Evolutionary conservation across 1,140 invertebrate species (phyloP), one percentile per base, ranked within the genome.

Genomic region (Stratiolaelaps scimitus): DNA sequence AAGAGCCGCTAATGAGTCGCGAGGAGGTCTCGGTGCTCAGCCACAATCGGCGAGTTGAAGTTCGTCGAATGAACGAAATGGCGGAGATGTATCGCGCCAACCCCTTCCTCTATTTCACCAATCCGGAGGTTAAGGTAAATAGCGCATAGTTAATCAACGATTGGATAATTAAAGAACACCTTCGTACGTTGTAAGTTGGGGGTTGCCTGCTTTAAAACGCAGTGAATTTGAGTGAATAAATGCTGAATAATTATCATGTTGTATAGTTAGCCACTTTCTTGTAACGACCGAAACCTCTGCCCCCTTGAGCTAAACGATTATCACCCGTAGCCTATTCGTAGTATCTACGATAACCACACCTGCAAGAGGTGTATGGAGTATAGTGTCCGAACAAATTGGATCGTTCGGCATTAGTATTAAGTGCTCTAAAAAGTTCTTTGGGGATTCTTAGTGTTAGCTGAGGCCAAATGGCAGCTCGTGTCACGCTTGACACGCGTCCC

Each of bases 111-210:
- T 94, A 93, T 77, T 80, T 96, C 75, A 84, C 90, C 83, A 92
- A 89, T 86, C 91, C 92, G 71, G 85, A 89, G 81, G 86, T 98
- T 71, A 93, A 92, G 88, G 93, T 98, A 80, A 81, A 79, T 78
- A n/a, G n/a, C n/a, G n/a, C n/a, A 26, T 10, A 20, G 23, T 19
- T 2, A 20, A 65, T 15, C 19, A 13, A 29, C 19, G 23, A 15
- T 64, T 23, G 7, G 26, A 43, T 30, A 7, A 20, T 28, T n/a
- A n/a, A 20, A 43, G 64, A 0, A 30, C 34, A 6, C 10, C 34
- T 40, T 40, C 34, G 4, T 40, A 40, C 34, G 7, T 10, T 10
- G 10, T 53, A 40, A 10, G 34, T 40, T 4, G 10, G 5, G 10
- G 10, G 34, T 40, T 40, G 19, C 1, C 6, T 10, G 20, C 47